Conservation (phyloP, 2,888 invertebrate species). For the Ichneumoninae sp. region DNA sequence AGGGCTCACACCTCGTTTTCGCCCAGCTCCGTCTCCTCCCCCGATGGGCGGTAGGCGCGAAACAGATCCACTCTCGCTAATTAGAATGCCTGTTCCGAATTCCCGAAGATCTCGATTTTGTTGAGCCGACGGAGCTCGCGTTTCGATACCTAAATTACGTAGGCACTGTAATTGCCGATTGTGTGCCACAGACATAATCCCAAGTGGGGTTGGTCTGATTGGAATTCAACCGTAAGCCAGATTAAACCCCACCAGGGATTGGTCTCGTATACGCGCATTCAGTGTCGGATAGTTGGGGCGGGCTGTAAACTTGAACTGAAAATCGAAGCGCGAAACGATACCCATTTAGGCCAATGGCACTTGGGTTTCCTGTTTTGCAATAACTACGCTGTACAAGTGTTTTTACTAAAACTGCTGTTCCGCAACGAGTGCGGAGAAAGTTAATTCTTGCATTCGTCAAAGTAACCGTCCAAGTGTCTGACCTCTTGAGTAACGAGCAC, state of each 20-base stretch:
- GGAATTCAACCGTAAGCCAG: neutral
- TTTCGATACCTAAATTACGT: neutral
- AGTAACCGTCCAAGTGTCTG: neutral
- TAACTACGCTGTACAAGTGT: conserved; percentile 2
- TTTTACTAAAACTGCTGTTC: neutral
- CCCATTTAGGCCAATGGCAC: conserved; percentile 57
- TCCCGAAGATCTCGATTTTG: conserved; percentile 12
- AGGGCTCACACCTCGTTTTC: neutral
- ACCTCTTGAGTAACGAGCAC: neutral
- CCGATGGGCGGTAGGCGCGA: conserved; percentile 25
- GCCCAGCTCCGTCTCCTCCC: neutral
- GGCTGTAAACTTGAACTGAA: conserved; percentile 12
- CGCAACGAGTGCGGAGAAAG: neutral
- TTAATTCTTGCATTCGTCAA: conserved; percentile 6
- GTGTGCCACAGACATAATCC: neutral
- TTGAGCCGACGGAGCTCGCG: neutral
- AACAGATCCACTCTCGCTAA: conserved; percentile 46
- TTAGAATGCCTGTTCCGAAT: conserved; percentile 36
- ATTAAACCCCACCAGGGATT: neutral
- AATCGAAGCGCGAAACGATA: conserved; percentile 53
- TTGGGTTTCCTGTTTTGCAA: conserved; percentile 29
- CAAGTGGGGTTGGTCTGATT: neutral
- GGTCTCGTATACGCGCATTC: neutral
- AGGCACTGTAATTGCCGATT: neutral
- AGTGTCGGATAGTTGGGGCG: neutral